Percentiles rank a stretch among this genome's conserved stretches.
These are phyloP conservation scores for Periophthalmodon schlosseri DNA, from an alignment of 2,113 vertebrate species.

Conservation along the genomic window DNA sequence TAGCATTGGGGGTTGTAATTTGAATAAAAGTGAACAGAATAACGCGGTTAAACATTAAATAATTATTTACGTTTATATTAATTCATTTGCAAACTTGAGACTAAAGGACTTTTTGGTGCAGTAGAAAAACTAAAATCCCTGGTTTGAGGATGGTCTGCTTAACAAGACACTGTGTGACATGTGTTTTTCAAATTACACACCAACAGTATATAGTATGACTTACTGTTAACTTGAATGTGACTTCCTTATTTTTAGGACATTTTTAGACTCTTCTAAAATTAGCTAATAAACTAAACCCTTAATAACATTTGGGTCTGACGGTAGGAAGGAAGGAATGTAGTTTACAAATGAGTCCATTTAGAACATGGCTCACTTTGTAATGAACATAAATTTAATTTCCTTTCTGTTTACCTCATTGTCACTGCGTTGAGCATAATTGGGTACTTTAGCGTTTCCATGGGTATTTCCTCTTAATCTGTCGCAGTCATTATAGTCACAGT, in stretches of 20 bases:
- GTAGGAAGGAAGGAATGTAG: neutral
- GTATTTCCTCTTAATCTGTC: constrained; percentile 8
- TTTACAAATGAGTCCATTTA: neutral
- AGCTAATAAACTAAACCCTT: constrained; percentile 2
- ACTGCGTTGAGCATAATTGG: neutral
- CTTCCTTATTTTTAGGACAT: constrained; percentile 2
- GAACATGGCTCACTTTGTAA: neutral
- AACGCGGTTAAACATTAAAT: neutral
- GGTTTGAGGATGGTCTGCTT: too few relatives aligned
- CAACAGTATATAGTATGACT: neutral
- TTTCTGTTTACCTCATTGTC: neutral
- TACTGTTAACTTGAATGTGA: neutral
- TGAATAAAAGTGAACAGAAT: neutral
- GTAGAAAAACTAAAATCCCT: neutral
- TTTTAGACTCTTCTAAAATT: neutral
- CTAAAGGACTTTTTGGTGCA: neutral
- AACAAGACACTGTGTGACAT: neutral
- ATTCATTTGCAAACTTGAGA: neutral
- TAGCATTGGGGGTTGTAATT: neutral
- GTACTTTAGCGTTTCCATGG: neutral
- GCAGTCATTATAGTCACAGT: constrained; percentile 21
- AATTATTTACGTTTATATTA: neutral
- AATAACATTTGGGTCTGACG: neutral
- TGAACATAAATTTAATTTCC: neutral
- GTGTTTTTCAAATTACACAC: neutral